Conservation (phyloP, 1,140 invertebrate species). For the Panonychus citri region DNA sequence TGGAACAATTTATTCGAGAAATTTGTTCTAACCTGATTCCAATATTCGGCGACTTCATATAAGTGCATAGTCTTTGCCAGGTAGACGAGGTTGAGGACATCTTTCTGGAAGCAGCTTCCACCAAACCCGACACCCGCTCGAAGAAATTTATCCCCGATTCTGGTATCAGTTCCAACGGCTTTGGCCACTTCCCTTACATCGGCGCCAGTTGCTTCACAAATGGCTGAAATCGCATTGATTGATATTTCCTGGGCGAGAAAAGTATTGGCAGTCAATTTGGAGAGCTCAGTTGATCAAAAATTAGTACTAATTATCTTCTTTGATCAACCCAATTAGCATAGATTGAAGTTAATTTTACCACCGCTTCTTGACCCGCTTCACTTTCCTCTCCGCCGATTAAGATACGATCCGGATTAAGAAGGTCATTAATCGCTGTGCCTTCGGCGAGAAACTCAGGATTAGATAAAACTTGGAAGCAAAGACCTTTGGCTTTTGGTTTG, state of each 20-base stretch:
- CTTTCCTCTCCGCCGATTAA: conserved; percentile 90
- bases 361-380: conserved; percentile 51
- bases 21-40: conserved; percentile 48
- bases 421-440: conserved; percentile 86
- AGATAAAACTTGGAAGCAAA: conserved; percentile 64
- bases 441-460: conserved; percentile 98
- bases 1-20: too few species aligned
- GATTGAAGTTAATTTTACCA: conserved; percentile 59
- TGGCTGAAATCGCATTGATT: conserved; percentile 78
- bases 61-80: conserved; percentile 87
- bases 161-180: conserved; percentile 73
- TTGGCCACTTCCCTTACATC: conserved; percentile 86
- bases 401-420: conserved; percentile 78
- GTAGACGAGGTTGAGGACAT: conserved; percentile 92
- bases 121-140: conserved; percentile 92
- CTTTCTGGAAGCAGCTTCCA: conserved; percentile 98
- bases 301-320: conserved; percentile 89
- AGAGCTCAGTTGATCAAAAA: conserved; percentile 96
- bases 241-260: conserved; percentile 93
- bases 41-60: conserved; percentile 85
- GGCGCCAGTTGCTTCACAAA: conserved; percentile 93
- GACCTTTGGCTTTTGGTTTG: conserved; percentile 56
- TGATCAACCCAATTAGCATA: conserved; percentile 83
- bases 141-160: conserved; percentile 93
- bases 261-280: conserved; percentile 93